Evolutionary conservation across 1,140 invertebrate genomes (phyloP).

Genomic region (Cataglyphis hispanica): DNA sequence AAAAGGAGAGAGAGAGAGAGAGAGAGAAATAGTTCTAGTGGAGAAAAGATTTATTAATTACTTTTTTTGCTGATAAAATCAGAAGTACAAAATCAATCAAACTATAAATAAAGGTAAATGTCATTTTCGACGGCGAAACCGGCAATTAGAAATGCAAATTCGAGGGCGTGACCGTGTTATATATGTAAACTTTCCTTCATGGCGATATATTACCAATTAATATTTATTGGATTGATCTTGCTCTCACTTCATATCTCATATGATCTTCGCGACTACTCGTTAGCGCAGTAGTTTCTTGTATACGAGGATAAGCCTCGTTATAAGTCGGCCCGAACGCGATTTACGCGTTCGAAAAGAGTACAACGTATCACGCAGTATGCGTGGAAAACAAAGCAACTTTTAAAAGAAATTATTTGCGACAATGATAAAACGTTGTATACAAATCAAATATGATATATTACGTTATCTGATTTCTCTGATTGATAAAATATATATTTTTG

Average conservation of each 20-base stretch:
- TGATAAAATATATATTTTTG: too few species aligned
- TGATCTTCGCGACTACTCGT: slow-evolving; percentile 1
- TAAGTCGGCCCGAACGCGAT: too few species aligned
- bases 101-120: background rate
- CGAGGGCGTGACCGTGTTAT: background rate
- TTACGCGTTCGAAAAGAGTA: background rate
- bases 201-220: slow-evolving; percentile 22
- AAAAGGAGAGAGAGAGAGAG: too few species aligned
- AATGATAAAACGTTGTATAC: too few species aligned
- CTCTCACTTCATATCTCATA: slow-evolving; percentile 8
- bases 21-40: too few species aligned
- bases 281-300: background rate
- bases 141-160: slow-evolving; percentile 39
- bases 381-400: background rate
- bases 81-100: background rate
- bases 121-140: background rate
- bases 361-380: background rate
- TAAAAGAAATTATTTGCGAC: background rate
- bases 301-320: slow-evolving; percentile 2
- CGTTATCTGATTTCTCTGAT: too few species aligned
- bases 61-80: background rate
- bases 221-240: slow-evolving; percentile 18
- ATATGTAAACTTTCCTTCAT: slow-evolving; percentile 9
- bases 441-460: too few species aligned
- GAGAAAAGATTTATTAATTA: background rate